phyloP scores from a whole-genome alignment of 1,140 invertebrate genomes.

The Akabosia matsudoensis region DNA sequence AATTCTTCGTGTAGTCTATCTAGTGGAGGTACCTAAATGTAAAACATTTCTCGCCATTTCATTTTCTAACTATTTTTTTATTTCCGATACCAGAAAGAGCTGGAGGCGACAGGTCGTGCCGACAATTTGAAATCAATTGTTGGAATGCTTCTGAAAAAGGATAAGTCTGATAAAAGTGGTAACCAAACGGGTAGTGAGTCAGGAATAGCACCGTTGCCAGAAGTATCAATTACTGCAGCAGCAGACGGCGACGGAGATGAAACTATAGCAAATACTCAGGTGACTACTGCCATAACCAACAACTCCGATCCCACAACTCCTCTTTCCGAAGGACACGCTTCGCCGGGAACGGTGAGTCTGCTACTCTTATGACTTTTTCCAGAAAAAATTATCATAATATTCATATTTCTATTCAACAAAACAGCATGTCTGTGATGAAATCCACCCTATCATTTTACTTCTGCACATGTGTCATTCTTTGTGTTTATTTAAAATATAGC shows the following conservation, averaged over 20 bases:
- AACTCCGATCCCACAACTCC: background rate
- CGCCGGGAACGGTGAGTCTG: background rate
- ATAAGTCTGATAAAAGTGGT: background rate
- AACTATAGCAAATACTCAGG: background rate
- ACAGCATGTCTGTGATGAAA: background rate
- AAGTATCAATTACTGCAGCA: conserved; percentile 17
- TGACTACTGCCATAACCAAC: background rate
- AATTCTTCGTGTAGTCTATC: no score
- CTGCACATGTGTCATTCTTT: background rate
- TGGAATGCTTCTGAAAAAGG: conserved; percentile 41
- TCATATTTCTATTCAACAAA: background rate
- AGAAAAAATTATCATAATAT: background rate
- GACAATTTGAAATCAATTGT: conserved; percentile 46
- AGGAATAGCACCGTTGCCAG: background rate
- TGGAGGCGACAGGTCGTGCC: conserved; percentile 43
- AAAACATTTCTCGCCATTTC: no score
- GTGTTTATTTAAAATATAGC: background rate
- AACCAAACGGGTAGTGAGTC: background rate
- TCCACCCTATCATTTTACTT: background rate
- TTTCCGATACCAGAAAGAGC: conserved; percentile 42
- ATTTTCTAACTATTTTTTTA: background rate
- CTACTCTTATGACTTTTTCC: background rate
- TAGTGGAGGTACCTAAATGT: no score
- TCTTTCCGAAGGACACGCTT: background rate
- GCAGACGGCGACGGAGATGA: background rate